Percentiles rank a stretch among this genome's conserved stretches.
Conservation (phyloP, 1,140 invertebrate species). For the Diorhabda elongata region DNA sequence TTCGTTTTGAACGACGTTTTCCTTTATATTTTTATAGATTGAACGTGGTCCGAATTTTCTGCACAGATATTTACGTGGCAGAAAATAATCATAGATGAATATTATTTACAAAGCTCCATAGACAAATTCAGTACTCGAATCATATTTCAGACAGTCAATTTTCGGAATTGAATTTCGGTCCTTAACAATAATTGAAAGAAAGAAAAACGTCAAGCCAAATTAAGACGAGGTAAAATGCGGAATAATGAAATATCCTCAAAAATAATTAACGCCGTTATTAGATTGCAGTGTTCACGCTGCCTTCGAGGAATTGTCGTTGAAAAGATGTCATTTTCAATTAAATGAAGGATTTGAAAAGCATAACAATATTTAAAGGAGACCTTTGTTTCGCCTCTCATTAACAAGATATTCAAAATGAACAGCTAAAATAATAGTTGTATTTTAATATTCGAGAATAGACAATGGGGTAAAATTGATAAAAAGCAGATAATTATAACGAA, state of each 20-base stretch:
- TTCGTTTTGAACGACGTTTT: too few relatives aligned
- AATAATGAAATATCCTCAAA: constrained; percentile 21
- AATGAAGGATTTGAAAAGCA: constrained; percentile 9
- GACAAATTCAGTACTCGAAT: background rate
- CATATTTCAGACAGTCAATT: background rate
- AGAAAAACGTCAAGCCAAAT: constrained; percentile 16
- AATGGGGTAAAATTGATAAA: background rate
- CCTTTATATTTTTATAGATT: too few relatives aligned
- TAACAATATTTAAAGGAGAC: constrained; percentile 3
- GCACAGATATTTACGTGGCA: too few relatives aligned
- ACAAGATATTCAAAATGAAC: background rate
- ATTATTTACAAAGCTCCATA: background rate
- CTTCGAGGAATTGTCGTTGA: constrained; percentile 7
- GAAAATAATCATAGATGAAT: too few relatives aligned
- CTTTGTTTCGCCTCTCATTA: background rate
- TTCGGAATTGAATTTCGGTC: background rate
- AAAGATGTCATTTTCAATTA: constrained; percentile 16
- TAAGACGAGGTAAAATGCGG: constrained; percentile 10
- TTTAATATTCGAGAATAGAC: background rate
- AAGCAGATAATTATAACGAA: background rate
- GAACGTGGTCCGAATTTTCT: too few relatives aligned
- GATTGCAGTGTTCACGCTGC: constrained; percentile 17
- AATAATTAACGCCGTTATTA: constrained; percentile 20
- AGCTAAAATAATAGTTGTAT: background rate
- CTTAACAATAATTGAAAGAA: constrained; percentile 1